A percentile compares a stretch with the other conserved stretches of the same genome.
Evolutionary conservation across 2,113 vertebrate genomes (phyloP).

Genomic region (Tor tambroides): DNA sequence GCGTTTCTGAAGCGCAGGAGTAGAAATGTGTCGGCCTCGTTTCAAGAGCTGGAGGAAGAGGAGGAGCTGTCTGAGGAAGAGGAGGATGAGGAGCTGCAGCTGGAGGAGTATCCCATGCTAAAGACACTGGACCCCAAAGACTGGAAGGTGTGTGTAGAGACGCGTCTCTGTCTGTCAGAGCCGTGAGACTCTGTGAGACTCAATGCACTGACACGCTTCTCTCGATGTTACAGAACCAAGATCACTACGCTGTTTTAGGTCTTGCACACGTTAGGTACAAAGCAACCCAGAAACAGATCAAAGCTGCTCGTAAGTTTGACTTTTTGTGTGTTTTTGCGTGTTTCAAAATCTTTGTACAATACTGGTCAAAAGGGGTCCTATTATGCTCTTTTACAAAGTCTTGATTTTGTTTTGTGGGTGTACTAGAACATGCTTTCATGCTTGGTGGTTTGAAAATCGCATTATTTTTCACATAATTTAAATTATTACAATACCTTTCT

Average conservation of each 20-base stretch:
- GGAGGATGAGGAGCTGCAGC: conserved; percentile 92
- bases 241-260: conserved; percentile 96
- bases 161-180: not conserved
- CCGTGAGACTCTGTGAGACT: not conserved
- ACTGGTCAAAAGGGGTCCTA: too few species aligned
- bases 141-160: conserved; percentile 86
- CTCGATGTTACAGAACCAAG: conserved; percentile 86
- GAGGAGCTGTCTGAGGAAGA: conserved; percentile 93
- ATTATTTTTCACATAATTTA: too few species aligned
- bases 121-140: conserved; percentile 98
- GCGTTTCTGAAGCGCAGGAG: conserved; percentile 92
- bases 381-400: too few species aligned
- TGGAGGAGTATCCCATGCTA: conserved; percentile 92
- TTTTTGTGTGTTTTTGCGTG: too few species aligned
- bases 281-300: conserved; percentile 97
- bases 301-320: conserved; percentile 94
- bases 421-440: too few species aligned
- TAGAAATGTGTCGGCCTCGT: conserved; percentile 91
- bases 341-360: not conserved
- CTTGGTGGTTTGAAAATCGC: too few species aligned
- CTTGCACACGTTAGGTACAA: conserved; percentile 88
- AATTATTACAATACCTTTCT: too few species aligned
- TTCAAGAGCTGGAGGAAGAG: conserved; percentile 97
- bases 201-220: not conserved
- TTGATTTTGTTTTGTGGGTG: too few species aligned